A percentile compares a stretch with the other conserved stretches of the same genome.
phyloP scores from a whole-genome alignment of 2,888 invertebrate species.

The Drosophila subquinaria region DNA sequence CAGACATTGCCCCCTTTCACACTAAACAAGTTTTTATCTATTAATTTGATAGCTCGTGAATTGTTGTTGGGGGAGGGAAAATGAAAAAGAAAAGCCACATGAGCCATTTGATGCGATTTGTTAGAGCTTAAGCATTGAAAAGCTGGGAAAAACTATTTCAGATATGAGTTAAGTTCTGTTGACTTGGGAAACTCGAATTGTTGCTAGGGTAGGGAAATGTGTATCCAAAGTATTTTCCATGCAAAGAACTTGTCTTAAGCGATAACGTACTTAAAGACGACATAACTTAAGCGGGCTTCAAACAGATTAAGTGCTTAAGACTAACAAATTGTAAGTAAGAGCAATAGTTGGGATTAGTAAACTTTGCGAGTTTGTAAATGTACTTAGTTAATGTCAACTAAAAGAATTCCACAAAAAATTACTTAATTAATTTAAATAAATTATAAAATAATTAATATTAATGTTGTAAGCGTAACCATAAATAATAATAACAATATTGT shows the following conservation, averaged over 20 bases:
- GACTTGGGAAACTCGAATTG: conserved; percentile 7
- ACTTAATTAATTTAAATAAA: too few species aligned
- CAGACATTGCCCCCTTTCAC: not conserved
- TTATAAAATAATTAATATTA: too few species aligned
- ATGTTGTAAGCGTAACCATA: too few species aligned
- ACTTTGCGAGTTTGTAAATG: not conserved
- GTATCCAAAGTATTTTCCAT: conserved; percentile 22
- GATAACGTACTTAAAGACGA: conserved; percentile 10
- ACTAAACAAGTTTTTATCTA: conserved; percentile 63
- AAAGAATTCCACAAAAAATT: too few species aligned
- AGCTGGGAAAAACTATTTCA: conserved; percentile 35
- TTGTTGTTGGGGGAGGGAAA: conserved; percentile 19
- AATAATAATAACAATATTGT: too few species aligned
- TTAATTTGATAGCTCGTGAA: conserved; percentile 69
- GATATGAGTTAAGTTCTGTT: conserved; percentile 19
- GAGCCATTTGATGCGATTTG: conserved; percentile 60
- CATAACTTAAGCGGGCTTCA: conserved; percentile 10
- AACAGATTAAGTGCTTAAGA: conserved; percentile 1
- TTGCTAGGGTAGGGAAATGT: not conserved
- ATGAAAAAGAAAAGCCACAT: conserved; percentile 50
- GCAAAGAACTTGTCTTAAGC: conserved; percentile 14
- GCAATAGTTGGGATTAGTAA: conserved; percentile 1
- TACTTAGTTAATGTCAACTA: not conserved
- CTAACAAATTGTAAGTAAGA: conserved; percentile 6
- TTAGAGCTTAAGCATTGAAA: conserved; percentile 49